A percentile compares a stretch with the other conserved stretches of the same genome.
Evolutionary conservation across 2,113 vertebrate species (phyloP).

Genomic region (Diadophis punctatus): DNA sequence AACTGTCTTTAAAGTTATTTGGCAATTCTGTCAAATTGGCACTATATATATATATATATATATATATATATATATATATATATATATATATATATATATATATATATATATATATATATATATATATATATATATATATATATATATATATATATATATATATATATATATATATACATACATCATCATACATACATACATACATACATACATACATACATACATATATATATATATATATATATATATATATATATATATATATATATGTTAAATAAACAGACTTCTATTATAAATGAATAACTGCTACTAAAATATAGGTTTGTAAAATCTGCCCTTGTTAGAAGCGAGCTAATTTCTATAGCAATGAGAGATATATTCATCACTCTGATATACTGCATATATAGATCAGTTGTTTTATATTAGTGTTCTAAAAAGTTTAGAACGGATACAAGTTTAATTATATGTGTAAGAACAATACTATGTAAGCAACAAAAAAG

Average conservation of each 20-base stretch:
- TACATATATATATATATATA: not conserved
- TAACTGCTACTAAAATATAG: not conserved
- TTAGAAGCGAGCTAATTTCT: not conserved
- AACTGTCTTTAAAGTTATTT: not conserved
- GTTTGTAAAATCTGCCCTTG: not conserved
- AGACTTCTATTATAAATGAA: not conserved
- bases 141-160: too few relatives aligned
- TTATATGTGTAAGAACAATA: not conserved
- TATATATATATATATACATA: too few relatives aligned
- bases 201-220: too few relatives aligned
- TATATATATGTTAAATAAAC: not conserved
- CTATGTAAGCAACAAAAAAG: not conserved
- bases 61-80: too few relatives aligned
- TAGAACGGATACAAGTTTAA: not conserved
- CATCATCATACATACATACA: too few relatives aligned
- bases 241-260: not conserved
- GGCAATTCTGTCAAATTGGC: not conserved
- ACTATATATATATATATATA: not conserved
- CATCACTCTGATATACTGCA: not conserved
- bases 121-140: too few relatives aligned
- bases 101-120: too few relatives aligned
- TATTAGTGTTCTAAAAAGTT: not conserved
- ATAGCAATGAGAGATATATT: not conserved
- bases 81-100: too few relatives aligned
- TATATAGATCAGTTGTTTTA: not conserved